Evolutionary conservation across 1,140 invertebrate species (phyloP).

Genomic region (Nebria ingens): DNA sequence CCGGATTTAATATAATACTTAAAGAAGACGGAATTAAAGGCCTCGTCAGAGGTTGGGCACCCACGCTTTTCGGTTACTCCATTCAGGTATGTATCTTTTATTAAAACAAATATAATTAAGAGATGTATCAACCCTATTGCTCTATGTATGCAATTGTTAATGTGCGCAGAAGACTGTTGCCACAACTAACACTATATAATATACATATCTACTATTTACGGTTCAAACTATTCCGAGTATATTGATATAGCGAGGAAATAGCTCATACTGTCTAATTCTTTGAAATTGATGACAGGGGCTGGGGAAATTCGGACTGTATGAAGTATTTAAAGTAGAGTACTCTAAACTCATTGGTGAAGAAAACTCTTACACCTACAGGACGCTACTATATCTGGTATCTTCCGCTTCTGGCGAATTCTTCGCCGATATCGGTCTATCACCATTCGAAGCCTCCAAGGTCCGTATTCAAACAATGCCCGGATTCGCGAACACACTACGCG

Average conservation of each 20-base stretch:
- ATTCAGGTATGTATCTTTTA: conserved; percentile 60
- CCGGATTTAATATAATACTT: conserved; percentile 79
- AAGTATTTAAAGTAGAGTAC: conserved; percentile 80
- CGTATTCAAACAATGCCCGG: conserved; percentile 95
- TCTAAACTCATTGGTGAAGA: conserved; percentile 83
- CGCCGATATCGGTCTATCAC: conserved; percentile 95
- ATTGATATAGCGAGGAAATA: background rate
- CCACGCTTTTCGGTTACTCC: conserved; percentile 96
- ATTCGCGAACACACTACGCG: conserved; percentile 79
- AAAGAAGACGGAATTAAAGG: conserved; percentile 83
- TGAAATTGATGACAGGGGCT: conserved; percentile 45
- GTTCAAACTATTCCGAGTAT: no score
- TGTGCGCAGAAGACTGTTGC: no score
- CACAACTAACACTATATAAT: no score
- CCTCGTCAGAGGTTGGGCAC: conserved; percentile 94
- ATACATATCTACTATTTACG: no score
- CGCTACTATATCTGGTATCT: conserved; percentile 84
- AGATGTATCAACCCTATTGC: no score
- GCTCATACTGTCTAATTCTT: background rate
- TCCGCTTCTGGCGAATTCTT: conserved; percentile 99
- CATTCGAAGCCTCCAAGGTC: conserved; percentile 92
- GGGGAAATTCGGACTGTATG: conserved; percentile 82
- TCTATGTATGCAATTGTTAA: no score
- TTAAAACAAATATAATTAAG: no score
- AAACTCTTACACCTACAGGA: conserved; percentile 85